Conservation (phyloP, 2,113 vertebrate species). For the Mustela nigripes region DNA sequence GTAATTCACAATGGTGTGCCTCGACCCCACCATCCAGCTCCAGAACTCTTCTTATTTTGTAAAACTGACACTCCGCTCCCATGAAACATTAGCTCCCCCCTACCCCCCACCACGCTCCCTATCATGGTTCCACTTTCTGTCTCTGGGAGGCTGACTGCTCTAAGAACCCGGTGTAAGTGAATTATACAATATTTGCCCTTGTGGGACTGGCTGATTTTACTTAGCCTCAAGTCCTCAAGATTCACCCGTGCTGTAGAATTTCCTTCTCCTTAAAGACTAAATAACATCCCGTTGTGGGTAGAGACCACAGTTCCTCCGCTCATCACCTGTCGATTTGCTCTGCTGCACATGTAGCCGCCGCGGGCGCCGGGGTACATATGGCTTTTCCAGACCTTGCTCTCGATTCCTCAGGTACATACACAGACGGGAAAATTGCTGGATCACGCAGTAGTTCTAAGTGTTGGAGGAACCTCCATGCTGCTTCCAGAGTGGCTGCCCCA, state of each 20-base stretch:
- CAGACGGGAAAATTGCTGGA: neutral
- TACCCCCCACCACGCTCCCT: rapidly evolving
- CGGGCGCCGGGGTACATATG: rapidly evolving
- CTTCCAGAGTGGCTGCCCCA: neutral
- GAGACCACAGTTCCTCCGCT: neutral
- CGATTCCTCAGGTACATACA: neutral
- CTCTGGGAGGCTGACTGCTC: neutral
- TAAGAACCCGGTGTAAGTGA: neutral
- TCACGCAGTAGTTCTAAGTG: neutral
- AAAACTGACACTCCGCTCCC: neutral
- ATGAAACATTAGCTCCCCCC: neutral
- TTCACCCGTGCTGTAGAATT: neutral
- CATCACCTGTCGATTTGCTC: neutral
- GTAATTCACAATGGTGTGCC: neutral
- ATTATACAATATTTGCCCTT: neutral
- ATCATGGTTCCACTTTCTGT: neutral
- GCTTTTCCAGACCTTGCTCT: neutral
- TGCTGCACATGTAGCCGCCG: neutral
- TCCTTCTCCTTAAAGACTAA: neutral
- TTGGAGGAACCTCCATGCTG: neutral
- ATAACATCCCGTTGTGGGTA: neutral
- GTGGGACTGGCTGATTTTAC: neutral
- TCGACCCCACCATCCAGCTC: no score
- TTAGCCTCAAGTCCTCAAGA: neutral
- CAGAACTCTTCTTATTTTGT: neutral